Evolutionary conservation across 2,888 invertebrate species (phyloP), one percentile per base, ranked within the genome.

Genomic region (Epinotia nisella): DNA sequence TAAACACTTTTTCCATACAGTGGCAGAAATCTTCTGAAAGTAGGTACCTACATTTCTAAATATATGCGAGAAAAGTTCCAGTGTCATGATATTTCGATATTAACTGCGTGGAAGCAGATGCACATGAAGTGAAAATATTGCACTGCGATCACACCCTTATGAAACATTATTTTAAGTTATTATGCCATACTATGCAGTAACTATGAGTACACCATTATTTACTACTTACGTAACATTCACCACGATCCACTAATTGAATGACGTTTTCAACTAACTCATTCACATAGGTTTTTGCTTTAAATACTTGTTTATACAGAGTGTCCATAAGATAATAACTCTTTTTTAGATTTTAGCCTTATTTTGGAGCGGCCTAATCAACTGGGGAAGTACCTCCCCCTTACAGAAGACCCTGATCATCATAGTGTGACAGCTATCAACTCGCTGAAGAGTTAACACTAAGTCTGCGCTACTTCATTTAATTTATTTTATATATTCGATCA

Each of bases 51-150:
- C 0, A 41, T n/a, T 4, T 49, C 13, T 49, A 49, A 49, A 49
- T 13, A 53, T 55, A 45, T 41, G 59, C 29, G 21, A 35, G 55
- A 35, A 60, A 17, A 39, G 35, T 62, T 61, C 21, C 15, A 62
- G 49, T 61, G 67, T 72, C 67, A 62, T 56, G 55, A 55, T 68
- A 56, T 67, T 68, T 72, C 67, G 56, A 72, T 72, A 72, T 72
- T 68, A 72, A 72, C 67, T 67, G 59, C 67, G 45, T 68, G 67
- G 62, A 68, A 24, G 61, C 72, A 72, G 67, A 67, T 72, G 72
- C 67, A 56, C 72, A 7, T 62, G 72, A 72, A 72, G 72, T 68
- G 72, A 68, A 72, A 68, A 72, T 72, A 72, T 72, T 72, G 24
- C 67, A 13, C 45, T 67, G 10, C 41, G 56, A n/a, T 21, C 45